These are phyloP conservation scores for Columba livia DNA, from an alignment of 2,113 vertebrate genomes.

Conservation along the genomic window DNA sequence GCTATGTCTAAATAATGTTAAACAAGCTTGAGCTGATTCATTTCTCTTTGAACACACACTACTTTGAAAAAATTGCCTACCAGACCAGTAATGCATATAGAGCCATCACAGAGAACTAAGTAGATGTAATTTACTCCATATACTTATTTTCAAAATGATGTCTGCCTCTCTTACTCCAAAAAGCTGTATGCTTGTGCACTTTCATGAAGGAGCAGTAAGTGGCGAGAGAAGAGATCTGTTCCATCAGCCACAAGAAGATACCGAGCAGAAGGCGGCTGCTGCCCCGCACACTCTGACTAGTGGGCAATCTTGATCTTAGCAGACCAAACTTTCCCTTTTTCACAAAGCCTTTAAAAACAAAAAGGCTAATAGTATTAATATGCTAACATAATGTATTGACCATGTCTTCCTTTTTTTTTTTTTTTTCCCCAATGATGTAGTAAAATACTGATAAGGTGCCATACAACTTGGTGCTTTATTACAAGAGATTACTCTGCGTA, in stretches of 20 bases:
- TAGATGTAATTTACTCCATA: background rate
- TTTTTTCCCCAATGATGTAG: too few relatives aligned
- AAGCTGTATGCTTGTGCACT: background rate
- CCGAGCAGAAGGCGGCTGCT: background rate
- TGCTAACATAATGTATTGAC: background rate
- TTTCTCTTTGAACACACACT: background rate
- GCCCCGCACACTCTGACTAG: too few relatives aligned
- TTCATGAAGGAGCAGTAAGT: too few relatives aligned
- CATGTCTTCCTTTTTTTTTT: background rate
- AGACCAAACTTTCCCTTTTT: background rate
- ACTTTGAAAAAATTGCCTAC: background rate
- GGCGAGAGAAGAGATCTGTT: background rate
- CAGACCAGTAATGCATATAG: background rate
- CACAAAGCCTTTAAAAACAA: background rate
- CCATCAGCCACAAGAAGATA: background rate
- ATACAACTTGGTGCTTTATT: background rate
- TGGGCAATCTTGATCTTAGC: background rate
- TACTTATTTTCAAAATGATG: background rate
- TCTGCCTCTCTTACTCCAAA: background rate
- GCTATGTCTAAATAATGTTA: background rate
- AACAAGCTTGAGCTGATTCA: background rate
- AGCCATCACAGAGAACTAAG: background rate
- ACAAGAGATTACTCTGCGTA: background rate
- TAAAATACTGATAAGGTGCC: background rate
- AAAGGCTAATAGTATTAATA: background rate